Percentiles rank a stretch among this genome's conserved stretches.
Conservation (phyloP, 2,113 vertebrate species). For the Python bivittatus region DNA sequence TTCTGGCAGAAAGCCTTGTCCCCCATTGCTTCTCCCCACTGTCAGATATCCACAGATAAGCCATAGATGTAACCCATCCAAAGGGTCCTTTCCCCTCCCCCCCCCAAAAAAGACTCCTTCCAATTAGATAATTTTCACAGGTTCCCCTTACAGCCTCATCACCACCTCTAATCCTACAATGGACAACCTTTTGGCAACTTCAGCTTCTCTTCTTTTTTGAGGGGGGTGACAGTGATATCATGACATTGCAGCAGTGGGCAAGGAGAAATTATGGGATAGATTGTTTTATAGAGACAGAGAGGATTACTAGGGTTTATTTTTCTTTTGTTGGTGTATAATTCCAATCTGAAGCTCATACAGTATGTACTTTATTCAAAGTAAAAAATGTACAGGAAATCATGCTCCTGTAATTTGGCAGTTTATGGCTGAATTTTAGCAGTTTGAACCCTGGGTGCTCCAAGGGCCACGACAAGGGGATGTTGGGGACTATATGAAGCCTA, state of each 20-base stretch:
- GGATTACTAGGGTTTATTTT: not conserved
- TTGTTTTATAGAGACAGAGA: not conserved
- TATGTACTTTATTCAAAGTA: not conserved
- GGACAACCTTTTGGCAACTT: not conserved
- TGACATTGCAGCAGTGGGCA: not conserved
- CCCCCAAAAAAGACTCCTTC: not conserved
- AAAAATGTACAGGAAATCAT: not conserved
- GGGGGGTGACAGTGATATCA: not conserved
- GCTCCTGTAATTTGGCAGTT: not conserved
- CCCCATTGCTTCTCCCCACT: not conserved
- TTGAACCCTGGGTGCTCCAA: not conserved
- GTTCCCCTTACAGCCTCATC: not conserved
- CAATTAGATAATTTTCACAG: not conserved
- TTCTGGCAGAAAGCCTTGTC: not conserved
- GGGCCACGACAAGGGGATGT: not conserved
- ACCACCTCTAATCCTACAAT: not conserved
- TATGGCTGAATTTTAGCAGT: not conserved
- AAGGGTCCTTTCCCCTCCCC: not conserved
- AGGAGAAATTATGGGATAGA: not conserved
- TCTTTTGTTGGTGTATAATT: not conserved
- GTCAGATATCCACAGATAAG: not conserved
- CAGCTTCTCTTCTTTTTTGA: not conserved
- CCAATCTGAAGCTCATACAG: not conserved
- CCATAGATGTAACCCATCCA: not conserved
- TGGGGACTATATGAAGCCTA: not conserved